Evolutionary conservation across 92 coral and sea anemone species (phyloP).

Genomic region (Hydrozoanthus gracilis): DNA sequence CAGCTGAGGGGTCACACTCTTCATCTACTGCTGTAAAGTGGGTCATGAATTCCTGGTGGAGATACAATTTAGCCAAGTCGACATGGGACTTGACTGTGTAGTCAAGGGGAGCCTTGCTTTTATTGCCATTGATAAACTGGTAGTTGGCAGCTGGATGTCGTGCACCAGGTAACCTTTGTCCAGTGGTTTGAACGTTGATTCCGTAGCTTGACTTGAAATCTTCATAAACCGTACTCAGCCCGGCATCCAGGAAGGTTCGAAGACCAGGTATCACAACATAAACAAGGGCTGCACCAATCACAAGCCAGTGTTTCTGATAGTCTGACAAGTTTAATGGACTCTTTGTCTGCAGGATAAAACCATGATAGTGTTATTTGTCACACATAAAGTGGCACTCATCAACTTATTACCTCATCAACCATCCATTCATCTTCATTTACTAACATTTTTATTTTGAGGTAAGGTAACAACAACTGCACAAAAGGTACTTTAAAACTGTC

Average conservation of each 20-base stretch:
- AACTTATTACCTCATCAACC: no score
- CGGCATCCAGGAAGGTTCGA: constrained; percentile 10
- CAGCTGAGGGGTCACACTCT: background rate
- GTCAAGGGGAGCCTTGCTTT: background rate
- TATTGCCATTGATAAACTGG: background rate
- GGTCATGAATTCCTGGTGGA: background rate
- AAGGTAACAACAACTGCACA: no score
- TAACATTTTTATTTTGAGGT: no score
- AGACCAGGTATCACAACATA: background rate
- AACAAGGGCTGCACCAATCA: background rate
- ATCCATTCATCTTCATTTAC: no score
- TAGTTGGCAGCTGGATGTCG: background rate
- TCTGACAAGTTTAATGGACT: no score
- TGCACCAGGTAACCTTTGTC: background rate
- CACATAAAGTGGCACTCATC: no score
- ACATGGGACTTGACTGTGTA: background rate
- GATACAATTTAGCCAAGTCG: background rate
- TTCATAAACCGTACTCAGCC: background rate
- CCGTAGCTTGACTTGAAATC: background rate
- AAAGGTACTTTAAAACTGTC: no score
- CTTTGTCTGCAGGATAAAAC: no score
- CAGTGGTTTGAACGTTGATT: background rate
- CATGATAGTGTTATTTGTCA: no score
- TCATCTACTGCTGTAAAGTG: background rate
- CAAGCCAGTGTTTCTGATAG: background rate